Evolutionary conservation across 2,113 vertebrate species (phyloP).

Genomic region (Vombatus ursinus): DNA sequence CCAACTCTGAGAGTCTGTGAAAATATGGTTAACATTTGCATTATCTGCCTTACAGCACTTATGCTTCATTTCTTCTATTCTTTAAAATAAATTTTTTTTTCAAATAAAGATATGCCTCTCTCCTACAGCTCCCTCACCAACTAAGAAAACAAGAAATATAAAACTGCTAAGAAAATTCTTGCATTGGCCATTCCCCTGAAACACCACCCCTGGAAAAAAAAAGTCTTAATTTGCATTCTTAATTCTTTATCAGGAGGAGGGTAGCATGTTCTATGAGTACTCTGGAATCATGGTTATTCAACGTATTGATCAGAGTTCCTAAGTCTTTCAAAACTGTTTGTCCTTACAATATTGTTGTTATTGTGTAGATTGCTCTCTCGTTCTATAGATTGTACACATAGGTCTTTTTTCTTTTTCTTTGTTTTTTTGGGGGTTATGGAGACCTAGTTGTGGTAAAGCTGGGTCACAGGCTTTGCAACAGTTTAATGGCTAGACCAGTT

Average conservation of each 20-base stretch:
- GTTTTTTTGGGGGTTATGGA: neutral
- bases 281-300: neutral
- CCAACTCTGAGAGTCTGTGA: neutral
- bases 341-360: neutral
- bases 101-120: neutral
- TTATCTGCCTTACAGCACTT: neutral
- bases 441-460: neutral
- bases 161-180: neutral
- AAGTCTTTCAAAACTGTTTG: neutral
- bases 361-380: neutral
- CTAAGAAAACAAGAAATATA: neutral
- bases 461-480: neutral
- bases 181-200: neutral
- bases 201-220: no score
- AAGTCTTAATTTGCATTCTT: neutral
- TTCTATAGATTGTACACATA: neutral
- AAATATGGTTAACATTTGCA: neutral
- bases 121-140: neutral
- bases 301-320: neutral
- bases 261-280: neutral
- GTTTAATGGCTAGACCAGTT: neutral
- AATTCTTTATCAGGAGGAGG: neutral
- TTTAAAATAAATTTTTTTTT: neutral
- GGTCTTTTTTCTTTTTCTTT: neutral
- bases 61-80: neutral